These are phyloP conservation scores for Metaphire vulgaris DNA, from an alignment of 1,140 invertebrate species.

Conservation along the genomic window DNA sequence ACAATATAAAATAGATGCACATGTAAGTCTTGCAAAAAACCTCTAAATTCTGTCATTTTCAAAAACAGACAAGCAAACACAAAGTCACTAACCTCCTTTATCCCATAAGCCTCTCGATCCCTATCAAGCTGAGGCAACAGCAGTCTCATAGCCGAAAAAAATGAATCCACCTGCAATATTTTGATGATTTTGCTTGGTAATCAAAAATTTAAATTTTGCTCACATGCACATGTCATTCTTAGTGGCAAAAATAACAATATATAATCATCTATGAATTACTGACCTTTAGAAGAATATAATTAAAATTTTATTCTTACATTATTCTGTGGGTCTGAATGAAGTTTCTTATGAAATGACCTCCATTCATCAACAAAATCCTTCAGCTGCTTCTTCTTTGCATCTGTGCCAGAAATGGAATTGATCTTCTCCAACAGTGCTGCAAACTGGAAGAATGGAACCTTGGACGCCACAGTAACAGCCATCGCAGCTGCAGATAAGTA, in stretches of 20 bases:
- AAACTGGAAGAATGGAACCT: slow-evolving; percentile 45
- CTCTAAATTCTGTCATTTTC: no score
- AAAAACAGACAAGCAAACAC: no score
- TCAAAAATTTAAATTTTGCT: no score
- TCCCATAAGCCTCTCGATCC: slow-evolving; percentile 50
- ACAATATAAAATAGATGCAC: no score
- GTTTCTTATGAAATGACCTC: slow-evolving; percentile 48
- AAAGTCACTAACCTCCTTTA: slow-evolving; percentile 47
- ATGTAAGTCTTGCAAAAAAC: no score
- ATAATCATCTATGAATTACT: no score
- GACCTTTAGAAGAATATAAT: no score
- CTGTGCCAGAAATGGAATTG: slow-evolving; percentile 45
- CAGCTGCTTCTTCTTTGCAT: slow-evolving; percentile 54
- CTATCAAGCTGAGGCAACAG: slow-evolving; percentile 62
- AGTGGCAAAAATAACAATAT: no score
- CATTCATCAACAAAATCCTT: slow-evolving; percentile 56
- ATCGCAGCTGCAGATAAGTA: no score
- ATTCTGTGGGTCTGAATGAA: slow-evolving; percentile 42
- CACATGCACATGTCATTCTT: no score
- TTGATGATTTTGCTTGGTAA: no score
- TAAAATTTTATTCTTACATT: slow-evolving; percentile 35
- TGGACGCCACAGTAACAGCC: slow-evolving; percentile 37
- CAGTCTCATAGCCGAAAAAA: slow-evolving; percentile 66
- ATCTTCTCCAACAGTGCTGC: slow-evolving; percentile 56
- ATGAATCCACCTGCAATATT: slow-evolving; percentile 53